Evolutionary conservation across 2,797 vertebrate species (phyloP), one percentile per base, ranked within the genome.

Genomic region (Neosilurus mollespiculum): DNA sequence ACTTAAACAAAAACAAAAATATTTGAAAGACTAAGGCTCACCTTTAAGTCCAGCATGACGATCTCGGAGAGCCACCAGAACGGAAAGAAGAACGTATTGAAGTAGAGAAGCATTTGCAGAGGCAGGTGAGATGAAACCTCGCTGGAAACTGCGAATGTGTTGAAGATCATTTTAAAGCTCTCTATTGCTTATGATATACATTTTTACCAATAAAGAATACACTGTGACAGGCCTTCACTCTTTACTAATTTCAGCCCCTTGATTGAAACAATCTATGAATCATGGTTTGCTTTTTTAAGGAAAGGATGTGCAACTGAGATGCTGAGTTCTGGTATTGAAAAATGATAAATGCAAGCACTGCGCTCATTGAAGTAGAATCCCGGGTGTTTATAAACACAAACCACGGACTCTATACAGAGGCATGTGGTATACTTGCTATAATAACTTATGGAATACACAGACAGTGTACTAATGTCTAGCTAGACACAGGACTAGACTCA

Each of bases 81-180:
- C 0, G 95, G 96, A 67, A 96, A 96, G 87, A 93, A 97, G 89
- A 92, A 94, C 87, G 87, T 87, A 7, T 96, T 96, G 92, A 98
- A 98, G 90, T 96, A 97, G 11, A 98, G 93, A 67, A 96, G 90
- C 94, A 97, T 95, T 92, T 98, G 96, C 18, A 98, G 94, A 0
- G 95, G 95, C 34, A 98, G 94, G 87, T 94, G 93, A 75, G 95
- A 85, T 11, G 84, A 93, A 24, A 94, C 90, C 88, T 94, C 85
- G 81, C 94, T 89, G 0, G 89, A 93, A 81, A 87, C 94, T 94
- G 84, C 78, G 91, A 88, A 78, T 37, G n/a, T 65, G 43, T 65
- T 30, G n/a, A n/a, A 78, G 61, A 53, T 10, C 49, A 18, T 16
- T 49, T 78, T 49, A 16, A 78, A n/a, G 8, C 8, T 9, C 4